Evolutionary conservation across 2,797 vertebrate species (phyloP), one percentile per base, ranked within the genome.

Genomic region (Octomys mimax): DNA sequence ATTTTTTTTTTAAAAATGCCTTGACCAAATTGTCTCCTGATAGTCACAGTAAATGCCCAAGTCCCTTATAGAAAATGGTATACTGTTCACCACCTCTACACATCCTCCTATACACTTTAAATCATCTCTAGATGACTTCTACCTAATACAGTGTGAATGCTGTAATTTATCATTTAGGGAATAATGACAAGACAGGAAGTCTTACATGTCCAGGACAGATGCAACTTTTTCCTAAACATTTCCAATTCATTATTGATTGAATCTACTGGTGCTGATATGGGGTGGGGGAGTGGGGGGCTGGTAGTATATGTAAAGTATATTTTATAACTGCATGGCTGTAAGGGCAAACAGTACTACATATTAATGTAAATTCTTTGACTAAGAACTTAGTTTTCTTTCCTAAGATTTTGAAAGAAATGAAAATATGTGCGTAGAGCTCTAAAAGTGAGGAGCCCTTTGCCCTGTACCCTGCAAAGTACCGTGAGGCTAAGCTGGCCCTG

Each of bases 391-490:
- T 66, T 26, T 59, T 62, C 66, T 87, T 70, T 26, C 64, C 80
- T 93, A 61, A 88, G 52, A 94, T 88, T 92, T 95, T 80, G 59
- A 84, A 89, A 88, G 33, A 91, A 62, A 73, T 57, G 8, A 57
- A 85, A 70, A 73, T 14, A 22, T 81, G 33, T 96, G 49, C 7
- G 1, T 14, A 8, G 42, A 78, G 1, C 59, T 54, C 86, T 78
- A 8, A n/a, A 86, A 79, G n/a, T 28, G 66, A 3, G 8, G 49
- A 36, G 19, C 68, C 21, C 49, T 68, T 8, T 7, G 66, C 9
- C 6, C n/a, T 66, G 79, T 39, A 70, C 31, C 36, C 49, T 49
- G 21, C 21, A 14, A 39, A 39, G 16, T 22, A 31, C 52, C 62
- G 66, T 16, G 1, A 8, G 59, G 8, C 62, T 10, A 36, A 11